phyloP scores from a whole-genome alignment of 2,888 invertebrate species.

The Adelognathus sp. region DNA sequence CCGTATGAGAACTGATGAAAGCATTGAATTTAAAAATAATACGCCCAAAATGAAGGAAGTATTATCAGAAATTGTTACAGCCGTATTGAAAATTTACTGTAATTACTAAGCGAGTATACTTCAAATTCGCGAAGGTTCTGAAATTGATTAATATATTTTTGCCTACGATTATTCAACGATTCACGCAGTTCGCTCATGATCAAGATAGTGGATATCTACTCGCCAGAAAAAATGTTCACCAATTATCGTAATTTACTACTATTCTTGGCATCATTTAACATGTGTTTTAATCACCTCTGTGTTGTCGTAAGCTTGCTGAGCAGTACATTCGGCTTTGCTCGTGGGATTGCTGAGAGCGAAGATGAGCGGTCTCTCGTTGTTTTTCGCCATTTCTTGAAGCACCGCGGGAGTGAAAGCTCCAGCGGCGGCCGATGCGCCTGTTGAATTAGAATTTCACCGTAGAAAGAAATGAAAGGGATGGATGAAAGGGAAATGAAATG shows the following conservation, averaged over 20 bases:
- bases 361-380: slow-evolving; percentile 94
- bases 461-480: no score
- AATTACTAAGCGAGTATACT: no score
- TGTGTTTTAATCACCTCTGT: slow-evolving; percentile 86
- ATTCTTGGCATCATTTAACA: neutral
- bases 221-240: neutral
- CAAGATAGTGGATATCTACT: no score
- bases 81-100: no score
- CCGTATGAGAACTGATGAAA: slow-evolving; percentile 91
- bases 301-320: slow-evolving; percentile 94
- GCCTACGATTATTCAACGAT: no score
- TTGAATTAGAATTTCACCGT: slow-evolving; percentile 52
- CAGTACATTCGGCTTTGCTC: slow-evolving; percentile 98
- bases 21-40: neutral
- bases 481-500: no score
- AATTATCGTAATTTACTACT: neutral
- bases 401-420: slow-evolving; percentile 96
- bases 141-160: no score
- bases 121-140: no score
- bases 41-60: no score
- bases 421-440: slow-evolving; percentile 95
- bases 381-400: slow-evolving; percentile 91
- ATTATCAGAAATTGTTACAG: no score
- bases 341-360: slow-evolving; percentile 99
- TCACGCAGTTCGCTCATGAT: no score